These are phyloP conservation scores for Coelopa pilipes DNA, from an alignment of 2,888 invertebrate genomes.

Conservation along the genomic window DNA sequence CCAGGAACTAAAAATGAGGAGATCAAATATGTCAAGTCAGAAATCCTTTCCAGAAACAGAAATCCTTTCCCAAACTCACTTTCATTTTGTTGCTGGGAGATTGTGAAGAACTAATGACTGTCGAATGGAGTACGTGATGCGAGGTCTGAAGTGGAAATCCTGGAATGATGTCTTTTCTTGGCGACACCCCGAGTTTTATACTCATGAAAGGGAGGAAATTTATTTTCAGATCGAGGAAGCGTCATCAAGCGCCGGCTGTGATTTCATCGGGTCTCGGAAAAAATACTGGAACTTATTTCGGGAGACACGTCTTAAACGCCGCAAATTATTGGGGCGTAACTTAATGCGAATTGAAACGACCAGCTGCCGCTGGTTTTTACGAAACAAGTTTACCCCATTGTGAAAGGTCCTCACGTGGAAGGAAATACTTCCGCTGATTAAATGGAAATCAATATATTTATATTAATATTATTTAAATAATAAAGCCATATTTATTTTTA, in stretches of 20 bases:
- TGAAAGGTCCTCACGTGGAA: not conserved
- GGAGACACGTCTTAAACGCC: too few relatives aligned
- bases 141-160: not conserved
- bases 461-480: too few relatives aligned
- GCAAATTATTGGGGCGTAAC: too few relatives aligned
- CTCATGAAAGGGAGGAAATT: not conserved
- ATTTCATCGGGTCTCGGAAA: too few relatives aligned
- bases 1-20: not conserved
- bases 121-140: not conserved
- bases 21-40: not conserved
- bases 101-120: not conserved
- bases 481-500: too few relatives aligned
- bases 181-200: not conserved
- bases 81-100: conserved; percentile 5
- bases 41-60: not conserved
- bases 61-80: conserved; percentile 1
- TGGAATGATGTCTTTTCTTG: conserved; percentile 3
- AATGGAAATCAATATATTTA: too few relatives aligned
- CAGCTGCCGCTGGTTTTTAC: not conserved
- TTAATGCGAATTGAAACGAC: too few relatives aligned
- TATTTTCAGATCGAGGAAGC: not conserved
- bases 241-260: too few relatives aligned
- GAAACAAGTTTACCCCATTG: not conserved
- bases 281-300: too few relatives aligned
- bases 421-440: not conserved